Conservation (phyloP, 2,888 invertebrate species). For the Platynereis dumerilii region DNA sequence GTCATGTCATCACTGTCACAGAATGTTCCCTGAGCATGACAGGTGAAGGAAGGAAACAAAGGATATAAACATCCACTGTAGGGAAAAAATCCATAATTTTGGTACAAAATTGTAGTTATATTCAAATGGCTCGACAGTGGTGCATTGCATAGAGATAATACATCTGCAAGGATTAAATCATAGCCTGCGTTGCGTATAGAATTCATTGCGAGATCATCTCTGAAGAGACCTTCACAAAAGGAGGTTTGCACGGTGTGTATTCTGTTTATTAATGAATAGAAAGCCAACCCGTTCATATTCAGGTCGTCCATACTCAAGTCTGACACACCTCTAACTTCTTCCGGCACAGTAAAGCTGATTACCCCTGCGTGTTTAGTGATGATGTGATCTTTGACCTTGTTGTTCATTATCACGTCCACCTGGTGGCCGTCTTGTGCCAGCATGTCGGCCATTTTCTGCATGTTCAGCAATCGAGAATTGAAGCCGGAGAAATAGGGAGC, state of each 20-base stretch:
- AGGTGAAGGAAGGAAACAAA: slow-evolving; percentile 9
- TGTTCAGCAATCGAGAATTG: slow-evolving; percentile 13
- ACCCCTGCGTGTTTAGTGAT: not conserved
- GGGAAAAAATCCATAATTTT: slow-evolving; percentile 6
- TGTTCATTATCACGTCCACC: slow-evolving; percentile 9
- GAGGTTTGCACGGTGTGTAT: not conserved
- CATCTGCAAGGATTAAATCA: slow-evolving; percentile 11
- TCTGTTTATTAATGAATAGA: not conserved
- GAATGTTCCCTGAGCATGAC: not conserved
- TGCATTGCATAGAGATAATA: not conserved
- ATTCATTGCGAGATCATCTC: not conserved
- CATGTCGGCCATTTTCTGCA: slow-evolving; percentile 14
- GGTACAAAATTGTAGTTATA: slow-evolving; percentile 14
- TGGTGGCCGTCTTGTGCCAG: slow-evolving; percentile 10
- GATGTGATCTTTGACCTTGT: not conserved
- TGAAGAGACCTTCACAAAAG: slow-evolving; percentile 6
- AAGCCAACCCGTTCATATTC: too few relatives aligned
- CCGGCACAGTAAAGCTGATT: not conserved
- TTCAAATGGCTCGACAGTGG: not conserved
- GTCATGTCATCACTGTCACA: slow-evolving; percentile 23
- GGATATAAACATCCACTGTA: slow-evolving; percentile 10
- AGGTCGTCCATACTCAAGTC: too few relatives aligned
- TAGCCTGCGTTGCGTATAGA: not conserved
- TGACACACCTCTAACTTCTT: not conserved
- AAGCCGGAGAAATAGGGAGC: slow-evolving; percentile 8